Conservation (phyloP, 2,888 invertebrate genomes). For the Macrosoma leucophasiata region DNA sequence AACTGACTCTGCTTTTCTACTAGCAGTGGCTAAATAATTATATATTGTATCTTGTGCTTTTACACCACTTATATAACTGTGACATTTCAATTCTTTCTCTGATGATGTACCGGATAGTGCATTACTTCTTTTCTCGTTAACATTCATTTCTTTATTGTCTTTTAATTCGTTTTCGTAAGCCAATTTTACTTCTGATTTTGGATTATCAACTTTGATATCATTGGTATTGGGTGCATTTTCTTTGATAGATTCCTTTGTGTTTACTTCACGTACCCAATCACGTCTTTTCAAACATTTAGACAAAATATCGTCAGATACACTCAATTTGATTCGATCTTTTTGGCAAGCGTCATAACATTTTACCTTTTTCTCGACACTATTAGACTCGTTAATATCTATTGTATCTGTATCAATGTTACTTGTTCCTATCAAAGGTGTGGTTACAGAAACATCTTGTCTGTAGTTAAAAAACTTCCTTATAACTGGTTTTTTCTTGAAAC, state of each 20-base stretch:
- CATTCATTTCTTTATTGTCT: conserved; percentile 13
- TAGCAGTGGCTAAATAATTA: conserved; percentile 21
- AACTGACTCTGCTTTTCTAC: conserved; percentile 26
- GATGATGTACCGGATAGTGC: conserved; percentile 32
- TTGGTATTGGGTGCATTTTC: conserved; percentile 4
- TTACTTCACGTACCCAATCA: conserved; percentile 45
- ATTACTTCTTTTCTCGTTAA: conserved; percentile 16
- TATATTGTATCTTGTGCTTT: conserved; percentile 23
- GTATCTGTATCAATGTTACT: conserved; percentile 56
- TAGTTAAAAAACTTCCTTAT: conserved; percentile 49
- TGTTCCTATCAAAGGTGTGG: conserved; percentile 54
- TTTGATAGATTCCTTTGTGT: conserved; percentile 21
- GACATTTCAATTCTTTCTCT: conserved; percentile 48
- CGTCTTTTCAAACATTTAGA: conserved; percentile 58
- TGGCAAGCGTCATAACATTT: conserved; percentile 60
- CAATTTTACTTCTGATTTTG: conserved; percentile 32
- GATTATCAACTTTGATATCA: conserved; percentile 3
- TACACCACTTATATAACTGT: conserved; percentile 36
- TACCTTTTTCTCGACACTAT: conserved; percentile 47
- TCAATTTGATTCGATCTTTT: conserved; percentile 42
- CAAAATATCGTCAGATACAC: conserved; percentile 61
- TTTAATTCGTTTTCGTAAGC: conserved; percentile 31
- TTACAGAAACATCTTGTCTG: conserved; percentile 53
- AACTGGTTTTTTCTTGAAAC: conserved; percentile 35
- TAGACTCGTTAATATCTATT: conserved; percentile 49